Percentiles rank a stretch among this genome's conserved stretches.
Evolutionary conservation across 2,113 vertebrate genomes (phyloP).

Genomic region (Promerops cafer): DNA sequence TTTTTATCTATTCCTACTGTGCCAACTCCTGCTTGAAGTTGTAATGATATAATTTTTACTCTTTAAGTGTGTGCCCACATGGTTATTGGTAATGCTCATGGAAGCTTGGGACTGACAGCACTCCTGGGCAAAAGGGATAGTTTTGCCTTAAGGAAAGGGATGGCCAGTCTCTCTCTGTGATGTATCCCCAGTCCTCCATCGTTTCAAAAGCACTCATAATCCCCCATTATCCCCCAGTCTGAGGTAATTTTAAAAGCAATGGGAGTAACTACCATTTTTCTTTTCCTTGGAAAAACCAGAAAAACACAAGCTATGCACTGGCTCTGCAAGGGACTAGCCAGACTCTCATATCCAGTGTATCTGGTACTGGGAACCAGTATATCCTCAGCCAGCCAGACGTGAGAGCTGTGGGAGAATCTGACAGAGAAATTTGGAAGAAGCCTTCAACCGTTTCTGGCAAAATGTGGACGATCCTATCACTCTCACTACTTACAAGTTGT

Average conservation of each 20-base stretch:
- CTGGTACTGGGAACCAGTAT: not conserved
- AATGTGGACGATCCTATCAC: not conserved
- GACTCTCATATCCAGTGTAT: not conserved
- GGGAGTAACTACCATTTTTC: not conserved
- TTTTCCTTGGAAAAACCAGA: not conserved
- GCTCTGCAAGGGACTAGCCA: not conserved
- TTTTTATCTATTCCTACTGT: conserved; percentile 59
- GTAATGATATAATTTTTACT: conserved; percentile 48
- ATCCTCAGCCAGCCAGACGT: not conserved
- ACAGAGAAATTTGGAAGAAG: not conserved
- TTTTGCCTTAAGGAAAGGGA: not conserved
- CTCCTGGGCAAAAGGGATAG: not conserved
- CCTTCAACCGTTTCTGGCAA: not conserved
- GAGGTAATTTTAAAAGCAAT: not conserved
- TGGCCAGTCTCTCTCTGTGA: not conserved
- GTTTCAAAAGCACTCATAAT: not conserved
- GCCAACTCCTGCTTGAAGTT: conserved; percentile 60
- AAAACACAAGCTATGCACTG: not conserved
- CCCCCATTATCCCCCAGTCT: fast-evolving
- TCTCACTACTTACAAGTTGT: not conserved
- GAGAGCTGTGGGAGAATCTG: not conserved
- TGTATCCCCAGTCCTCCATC: not conserved
- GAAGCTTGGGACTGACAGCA: not conserved
- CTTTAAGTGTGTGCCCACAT: not conserved
- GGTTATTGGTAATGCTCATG: not conserved